Conservation (phyloP, 2,113 vertebrate genomes). For the Oncorhynchus masou region DNA sequence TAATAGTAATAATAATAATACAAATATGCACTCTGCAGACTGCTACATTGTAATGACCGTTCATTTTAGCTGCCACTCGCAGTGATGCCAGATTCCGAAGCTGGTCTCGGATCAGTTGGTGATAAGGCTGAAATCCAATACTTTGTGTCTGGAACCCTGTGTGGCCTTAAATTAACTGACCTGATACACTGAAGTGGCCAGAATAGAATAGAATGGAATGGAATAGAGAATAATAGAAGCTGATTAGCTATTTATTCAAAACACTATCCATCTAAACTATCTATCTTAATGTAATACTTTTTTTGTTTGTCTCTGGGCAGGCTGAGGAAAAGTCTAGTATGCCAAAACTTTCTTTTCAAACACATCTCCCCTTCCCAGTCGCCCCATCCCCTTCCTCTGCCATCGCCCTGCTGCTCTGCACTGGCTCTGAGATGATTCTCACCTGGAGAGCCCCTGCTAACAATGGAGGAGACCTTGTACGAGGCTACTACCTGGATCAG, state of each 20-base stretch:
- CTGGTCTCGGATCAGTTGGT: slow-evolving; percentile 30
- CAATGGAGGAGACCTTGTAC: slow-evolving; percentile 79
- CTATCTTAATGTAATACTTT: slow-evolving; percentile 11
- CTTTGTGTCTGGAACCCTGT: slow-evolving; percentile 9
- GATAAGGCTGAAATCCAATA: slow-evolving; percentile 29
- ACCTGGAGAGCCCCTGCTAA: slow-evolving; percentile 83
- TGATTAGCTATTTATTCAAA: not conserved
- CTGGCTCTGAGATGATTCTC: slow-evolving; percentile 85
- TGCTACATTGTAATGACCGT: slow-evolving; percentile 32
- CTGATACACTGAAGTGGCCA: not conserved
- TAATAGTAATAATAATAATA: slow-evolving; percentile 14
- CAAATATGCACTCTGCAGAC: slow-evolving; percentile 4
- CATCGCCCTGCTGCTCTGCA: slow-evolving; percentile 83
- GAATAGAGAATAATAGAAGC: not conserved
- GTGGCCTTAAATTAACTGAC: not conserved
- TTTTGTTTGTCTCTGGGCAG: slow-evolving; percentile 27
- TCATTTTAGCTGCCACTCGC: slow-evolving; percentile 52
- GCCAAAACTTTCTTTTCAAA: not conserved
- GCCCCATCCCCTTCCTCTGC: slow-evolving; percentile 80
- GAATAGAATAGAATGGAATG: slow-evolving; percentile 16
- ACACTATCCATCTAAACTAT: not conserved
- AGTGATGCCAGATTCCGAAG: slow-evolving; percentile 40
- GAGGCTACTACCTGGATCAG: slow-evolving; percentile 90
- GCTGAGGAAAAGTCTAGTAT: not conserved
- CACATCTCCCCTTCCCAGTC: slow-evolving; percentile 58